Evolutionary conservation across 2,113 vertebrate genomes (phyloP).

Genomic region (Pseudorhombus dupliciocellatus): DNA sequence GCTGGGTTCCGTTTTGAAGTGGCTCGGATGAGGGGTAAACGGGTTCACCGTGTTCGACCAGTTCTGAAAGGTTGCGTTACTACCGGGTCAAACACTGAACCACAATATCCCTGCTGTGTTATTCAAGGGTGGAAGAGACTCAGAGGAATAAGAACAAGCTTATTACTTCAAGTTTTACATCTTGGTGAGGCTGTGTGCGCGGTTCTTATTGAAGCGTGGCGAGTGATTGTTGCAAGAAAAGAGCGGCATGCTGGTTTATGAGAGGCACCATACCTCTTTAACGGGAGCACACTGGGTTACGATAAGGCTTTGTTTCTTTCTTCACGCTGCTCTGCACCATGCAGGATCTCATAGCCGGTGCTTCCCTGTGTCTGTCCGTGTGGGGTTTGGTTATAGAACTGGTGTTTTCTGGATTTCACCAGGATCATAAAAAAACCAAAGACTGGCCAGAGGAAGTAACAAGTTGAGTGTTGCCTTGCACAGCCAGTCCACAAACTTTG

Average conservation of each 20-base stretch:
- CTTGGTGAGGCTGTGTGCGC: constrained; percentile 40
- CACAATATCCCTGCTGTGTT: constrained; percentile 36
- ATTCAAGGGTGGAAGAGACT: constrained; percentile 43
- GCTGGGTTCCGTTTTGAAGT: constrained; percentile 37
- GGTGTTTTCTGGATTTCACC: constrained; percentile 20
- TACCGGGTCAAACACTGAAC: constrained; percentile 45
- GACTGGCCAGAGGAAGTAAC: constrained; percentile 34
- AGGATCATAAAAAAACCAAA: constrained; percentile 45
- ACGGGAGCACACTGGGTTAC: constrained; percentile 38
- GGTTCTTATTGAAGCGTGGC: constrained; percentile 47
- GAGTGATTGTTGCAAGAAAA: constrained; percentile 48
- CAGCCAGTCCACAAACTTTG: constrained; percentile 17
- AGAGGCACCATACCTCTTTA: constrained; percentile 38
- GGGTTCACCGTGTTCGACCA: constrained; percentile 54
- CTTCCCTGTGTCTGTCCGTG: constrained; percentile 42
- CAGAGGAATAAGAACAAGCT: constrained; percentile 41
- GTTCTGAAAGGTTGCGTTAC: constrained; percentile 33
- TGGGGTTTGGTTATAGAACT: constrained; percentile 32
- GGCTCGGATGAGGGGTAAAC: constrained; percentile 52
- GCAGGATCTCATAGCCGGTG: constrained; percentile 26
- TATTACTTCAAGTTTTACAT: constrained; percentile 56
- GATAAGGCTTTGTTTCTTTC: constrained; percentile 47
- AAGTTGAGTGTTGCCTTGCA: constrained; percentile 19
- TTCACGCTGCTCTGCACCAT: constrained; percentile 40
- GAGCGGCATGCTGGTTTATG: constrained; percentile 54